A percentile compares a stretch with the other conserved stretches of the same genome.
Evolutionary conservation across 1,140 invertebrate species (phyloP).

Genomic region (Megathymus violae): DNA sequence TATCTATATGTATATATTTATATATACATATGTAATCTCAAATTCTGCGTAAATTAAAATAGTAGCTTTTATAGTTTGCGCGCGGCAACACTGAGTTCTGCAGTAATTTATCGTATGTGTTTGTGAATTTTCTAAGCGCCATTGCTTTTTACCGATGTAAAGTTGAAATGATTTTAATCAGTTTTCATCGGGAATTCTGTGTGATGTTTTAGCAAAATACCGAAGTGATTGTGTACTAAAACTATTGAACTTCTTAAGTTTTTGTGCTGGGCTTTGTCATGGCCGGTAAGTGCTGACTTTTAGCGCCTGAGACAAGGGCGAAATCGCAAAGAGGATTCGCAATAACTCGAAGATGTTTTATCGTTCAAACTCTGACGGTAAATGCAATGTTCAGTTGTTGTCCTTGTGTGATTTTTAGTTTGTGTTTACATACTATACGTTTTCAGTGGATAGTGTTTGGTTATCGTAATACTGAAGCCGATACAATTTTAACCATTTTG

Average conservation of each 20-base stretch:
- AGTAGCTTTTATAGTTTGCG: constrained; percentile 44
- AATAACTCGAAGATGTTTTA: constrained; percentile 84
- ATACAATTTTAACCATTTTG: constrained; percentile 72
- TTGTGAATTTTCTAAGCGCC: constrained; percentile 82
- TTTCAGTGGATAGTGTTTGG: constrained; percentile 75
- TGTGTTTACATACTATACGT: constrained; percentile 76
- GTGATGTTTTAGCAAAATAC: constrained; percentile 82
- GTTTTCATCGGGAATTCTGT: constrained; percentile 81
- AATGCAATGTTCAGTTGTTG: constrained; percentile 79
- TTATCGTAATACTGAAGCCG: constrained; percentile 66
- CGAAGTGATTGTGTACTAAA: constrained; percentile 81
- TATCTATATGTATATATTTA: too few relatives aligned
- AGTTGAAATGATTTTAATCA: constrained; percentile 83
- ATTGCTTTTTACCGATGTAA: constrained; percentile 83
- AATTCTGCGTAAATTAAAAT: constrained; percentile 45
- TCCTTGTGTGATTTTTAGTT: constrained; percentile 80
- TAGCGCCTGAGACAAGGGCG: constrained; percentile 84
- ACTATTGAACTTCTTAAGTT: constrained; percentile 82
- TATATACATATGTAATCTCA: too few relatives aligned
- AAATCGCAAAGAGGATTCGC: constrained; percentile 82
- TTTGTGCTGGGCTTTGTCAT: constrained; percentile 84
- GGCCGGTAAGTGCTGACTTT: constrained; percentile 84
- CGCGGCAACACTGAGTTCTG: constrained; percentile 72
- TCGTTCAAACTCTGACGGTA: constrained; percentile 84
- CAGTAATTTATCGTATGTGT: constrained; percentile 80